These are phyloP conservation scores for Lacerta viridis DNA, from an alignment of 2,797 vertebrate genomes.

Conservation along the genomic window DNA sequence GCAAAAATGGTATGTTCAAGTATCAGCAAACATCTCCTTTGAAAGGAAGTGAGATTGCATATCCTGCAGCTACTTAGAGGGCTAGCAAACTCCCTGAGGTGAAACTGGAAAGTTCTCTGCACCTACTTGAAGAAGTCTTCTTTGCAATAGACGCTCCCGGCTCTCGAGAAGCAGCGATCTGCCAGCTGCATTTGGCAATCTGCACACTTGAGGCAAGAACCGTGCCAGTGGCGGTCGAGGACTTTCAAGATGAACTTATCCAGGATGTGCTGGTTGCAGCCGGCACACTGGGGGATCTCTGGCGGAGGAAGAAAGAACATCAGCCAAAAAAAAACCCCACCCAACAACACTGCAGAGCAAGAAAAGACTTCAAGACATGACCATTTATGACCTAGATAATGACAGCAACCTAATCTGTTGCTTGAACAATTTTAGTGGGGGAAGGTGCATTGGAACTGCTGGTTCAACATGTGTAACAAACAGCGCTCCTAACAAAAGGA, in stretches of 20 bases:
- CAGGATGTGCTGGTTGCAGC: conserved; percentile 98
- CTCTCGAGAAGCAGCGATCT: conserved; percentile 96
- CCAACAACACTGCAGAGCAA: conserved; percentile 3
- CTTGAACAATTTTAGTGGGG: not conserved
- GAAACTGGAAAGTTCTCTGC: not conserved
- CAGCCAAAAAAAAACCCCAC: conserved; percentile 30
- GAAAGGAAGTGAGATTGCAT: not conserved
- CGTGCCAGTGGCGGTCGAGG: conserved; percentile 98
- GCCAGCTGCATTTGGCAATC: conserved; percentile 96
- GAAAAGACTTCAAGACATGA: not conserved
- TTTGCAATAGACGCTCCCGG: conserved; percentile 97
- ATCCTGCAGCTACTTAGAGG: too few species aligned
- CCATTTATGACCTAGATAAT: not conserved
- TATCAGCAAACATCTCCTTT: not conserved
- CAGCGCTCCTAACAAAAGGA: too few species aligned
- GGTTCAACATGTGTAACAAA: too few species aligned
- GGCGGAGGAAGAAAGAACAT: conserved; percentile 63
- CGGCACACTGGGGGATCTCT: conserved; percentile 98
- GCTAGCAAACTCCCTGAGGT: not conserved
- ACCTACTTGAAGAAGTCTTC: conserved; percentile 99
- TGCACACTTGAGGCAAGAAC: conserved; percentile 96
- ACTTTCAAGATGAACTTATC: conserved; percentile 99
- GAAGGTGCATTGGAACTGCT: not conserved
- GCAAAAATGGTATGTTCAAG: not conserved
- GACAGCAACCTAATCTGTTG: not conserved